Percentiles rank a stretch among this genome's conserved stretches.
phyloP scores from a whole-genome alignment of 2,888 invertebrate genomes.

The Drosophila setosimentum region DNA sequence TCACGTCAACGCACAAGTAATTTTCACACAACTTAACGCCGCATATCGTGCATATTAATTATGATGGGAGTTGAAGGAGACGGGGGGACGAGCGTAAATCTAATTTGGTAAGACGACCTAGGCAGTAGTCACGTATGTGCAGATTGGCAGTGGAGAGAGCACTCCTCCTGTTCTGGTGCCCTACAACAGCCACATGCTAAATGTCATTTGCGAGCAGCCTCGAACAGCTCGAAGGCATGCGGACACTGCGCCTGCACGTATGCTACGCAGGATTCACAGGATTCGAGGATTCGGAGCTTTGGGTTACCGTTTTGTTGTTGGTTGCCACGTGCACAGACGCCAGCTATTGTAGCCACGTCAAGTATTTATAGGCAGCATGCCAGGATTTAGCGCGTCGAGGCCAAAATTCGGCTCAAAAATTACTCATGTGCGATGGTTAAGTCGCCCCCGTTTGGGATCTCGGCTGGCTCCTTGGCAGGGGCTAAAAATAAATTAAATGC shows the following conservation, averaged over 20 bases:
- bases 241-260: constrained; percentile 67
- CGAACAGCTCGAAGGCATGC: constrained; percentile 26
- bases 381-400: constrained; percentile 57
- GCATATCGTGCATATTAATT: constrained; percentile 80
- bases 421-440: constrained; percentile 39
- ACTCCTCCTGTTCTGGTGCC: neutral
- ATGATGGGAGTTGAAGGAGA: constrained; percentile 41
- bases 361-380: constrained; percentile 77
- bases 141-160: constrained; percentile 28
- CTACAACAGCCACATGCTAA: constrained; percentile 44
- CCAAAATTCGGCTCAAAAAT: constrained; percentile 63
- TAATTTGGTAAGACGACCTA: constrained; percentile 72
- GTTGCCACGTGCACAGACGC: constrained; percentile 39
- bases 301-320: constrained; percentile 7
- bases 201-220: constrained; percentile 49
- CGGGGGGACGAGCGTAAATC: constrained; percentile 49
- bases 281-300: neutral
- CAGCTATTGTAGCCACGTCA: constrained; percentile 75
- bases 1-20: constrained; percentile 74
- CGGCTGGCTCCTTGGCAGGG: constrained; percentile 32
- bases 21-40: constrained; percentile 80
- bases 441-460: constrained; percentile 7
- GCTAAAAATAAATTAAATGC: constrained; percentile 76
- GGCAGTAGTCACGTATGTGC: constrained; percentile 56
- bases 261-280: constrained; percentile 36